phyloP scores from a whole-genome alignment of 2,888 invertebrate species.

The Eristalinus aeneus region DNA sequence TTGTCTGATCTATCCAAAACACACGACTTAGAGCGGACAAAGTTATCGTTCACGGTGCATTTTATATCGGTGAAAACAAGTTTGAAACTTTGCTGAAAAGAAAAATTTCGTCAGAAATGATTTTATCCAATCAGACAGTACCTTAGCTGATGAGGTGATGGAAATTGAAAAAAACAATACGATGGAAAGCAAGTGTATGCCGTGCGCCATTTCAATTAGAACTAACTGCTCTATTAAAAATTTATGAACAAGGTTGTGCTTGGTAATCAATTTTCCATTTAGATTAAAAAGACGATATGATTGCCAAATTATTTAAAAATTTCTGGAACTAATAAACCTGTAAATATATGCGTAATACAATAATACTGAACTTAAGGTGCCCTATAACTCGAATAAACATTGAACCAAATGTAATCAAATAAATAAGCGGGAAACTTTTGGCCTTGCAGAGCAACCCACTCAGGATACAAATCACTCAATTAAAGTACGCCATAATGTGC shows the following conservation, averaged over 20 bases:
- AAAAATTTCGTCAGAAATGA: background rate
- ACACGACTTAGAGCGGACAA: background rate
- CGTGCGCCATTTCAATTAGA: background rate
- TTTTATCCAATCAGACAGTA: background rate
- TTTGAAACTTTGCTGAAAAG: background rate
- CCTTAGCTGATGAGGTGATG: background rate
- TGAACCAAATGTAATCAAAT: too few species aligned
- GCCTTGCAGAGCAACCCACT: too few species aligned
- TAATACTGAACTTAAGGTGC: too few species aligned
- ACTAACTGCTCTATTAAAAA: background rate
- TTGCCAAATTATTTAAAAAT: background rate
- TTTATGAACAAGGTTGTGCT: background rate
- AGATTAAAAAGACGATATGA: background rate
- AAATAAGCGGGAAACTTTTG: too few species aligned
- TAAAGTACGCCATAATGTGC: too few species aligned
- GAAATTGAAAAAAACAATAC: background rate
- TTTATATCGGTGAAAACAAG: background rate
- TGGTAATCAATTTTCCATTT: background rate
- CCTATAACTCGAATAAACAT: too few species aligned
- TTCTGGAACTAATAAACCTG: background rate
- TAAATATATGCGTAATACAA: background rate
- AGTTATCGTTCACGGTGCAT: background rate
- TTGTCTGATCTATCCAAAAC: background rate
- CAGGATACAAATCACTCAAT: too few species aligned
- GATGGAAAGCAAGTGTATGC: background rate